Evolutionary conservation across 2,888 invertebrate species (phyloP).

Genomic region (Stomorhina lunata): DNA sequence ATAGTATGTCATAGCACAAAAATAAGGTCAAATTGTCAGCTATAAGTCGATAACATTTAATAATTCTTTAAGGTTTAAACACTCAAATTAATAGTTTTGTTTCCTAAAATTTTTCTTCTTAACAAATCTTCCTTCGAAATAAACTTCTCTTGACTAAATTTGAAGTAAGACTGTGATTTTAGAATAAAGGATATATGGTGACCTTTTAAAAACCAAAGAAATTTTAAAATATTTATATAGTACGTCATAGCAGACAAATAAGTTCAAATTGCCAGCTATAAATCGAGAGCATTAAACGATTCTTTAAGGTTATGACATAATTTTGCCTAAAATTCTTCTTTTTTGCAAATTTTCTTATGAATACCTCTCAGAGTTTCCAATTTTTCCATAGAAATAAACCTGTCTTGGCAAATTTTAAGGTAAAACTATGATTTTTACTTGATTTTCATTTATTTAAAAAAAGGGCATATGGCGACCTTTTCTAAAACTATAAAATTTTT

Average conservation of each 20-base stretch:
- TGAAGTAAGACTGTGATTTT: too few relatives aligned
- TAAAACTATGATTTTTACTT: background rate
- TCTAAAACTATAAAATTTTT: background rate
- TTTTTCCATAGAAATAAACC: background rate
- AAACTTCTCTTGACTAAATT: background rate
- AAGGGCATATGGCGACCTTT: background rate
- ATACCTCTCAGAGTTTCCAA: too few relatives aligned
- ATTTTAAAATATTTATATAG: background rate
- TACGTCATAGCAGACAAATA: background rate
- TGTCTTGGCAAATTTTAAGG: background rate
- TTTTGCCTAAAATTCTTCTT: too few relatives aligned
- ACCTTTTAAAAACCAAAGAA: background rate
- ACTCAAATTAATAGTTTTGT: background rate
- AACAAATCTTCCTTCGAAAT: background rate
- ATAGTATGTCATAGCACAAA: background rate
- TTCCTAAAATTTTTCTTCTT: background rate
- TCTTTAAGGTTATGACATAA: too few relatives aligned
- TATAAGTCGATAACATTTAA: background rate
- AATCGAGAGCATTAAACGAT: too few relatives aligned
- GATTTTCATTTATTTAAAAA: background rate
- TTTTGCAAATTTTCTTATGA: too few relatives aligned
- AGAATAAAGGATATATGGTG: constrained; percentile 8
- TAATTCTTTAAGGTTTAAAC: background rate
- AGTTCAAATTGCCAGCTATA: background rate
- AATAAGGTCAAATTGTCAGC: background rate